These are phyloP conservation scores for Miichthys miiuy DNA, from an alignment of 2,797 vertebrate genomes.

Conservation along the genomic window DNA sequence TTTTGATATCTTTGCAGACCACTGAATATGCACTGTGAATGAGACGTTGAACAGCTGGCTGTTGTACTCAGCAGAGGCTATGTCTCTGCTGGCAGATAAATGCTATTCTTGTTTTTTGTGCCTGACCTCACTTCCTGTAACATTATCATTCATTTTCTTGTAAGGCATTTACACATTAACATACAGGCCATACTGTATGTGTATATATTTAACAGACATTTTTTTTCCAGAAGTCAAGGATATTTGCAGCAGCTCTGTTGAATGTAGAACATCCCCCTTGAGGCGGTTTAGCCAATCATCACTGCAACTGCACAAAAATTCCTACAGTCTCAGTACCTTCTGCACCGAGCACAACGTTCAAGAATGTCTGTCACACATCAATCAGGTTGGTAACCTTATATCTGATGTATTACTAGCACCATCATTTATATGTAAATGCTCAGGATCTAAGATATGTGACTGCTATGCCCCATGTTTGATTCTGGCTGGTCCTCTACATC, in stretches of 20 bases:
- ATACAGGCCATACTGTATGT: background rate
- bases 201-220: slow-evolving; percentile 27
- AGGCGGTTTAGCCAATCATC: slow-evolving; percentile 86
- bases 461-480: background rate
- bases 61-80: background rate
- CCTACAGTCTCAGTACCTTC: slow-evolving; percentile 87
- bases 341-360: slow-evolving; percentile 95
- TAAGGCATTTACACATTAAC: background rate
- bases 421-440: background rate
- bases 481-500: background rate
- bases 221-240: slow-evolving; percentile 71
- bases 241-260: slow-evolving; percentile 79
- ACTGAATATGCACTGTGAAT: background rate
- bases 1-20: slow-evolving; percentile 8
- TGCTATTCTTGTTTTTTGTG: slow-evolving; percentile 56
- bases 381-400: slow-evolving; percentile 84
- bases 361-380: slow-evolving; percentile 92
- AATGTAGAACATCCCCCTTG: slow-evolving; percentile 86
- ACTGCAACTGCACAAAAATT: slow-evolving; percentile 85
- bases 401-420: slow-evolving; percentile 2
- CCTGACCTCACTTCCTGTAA: slow-evolving; percentile 41
- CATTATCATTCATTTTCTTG: background rate
- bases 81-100: slow-evolving; percentile 27
- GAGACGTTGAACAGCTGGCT: slow-evolving; percentile 8
- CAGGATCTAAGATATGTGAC: background rate